Percentiles rank a stretch among this genome's conserved stretches.
Evolutionary conservation across 2,113 vertebrate genomes (phyloP).

Genomic region (Mystacornis crossleyi): DNA sequence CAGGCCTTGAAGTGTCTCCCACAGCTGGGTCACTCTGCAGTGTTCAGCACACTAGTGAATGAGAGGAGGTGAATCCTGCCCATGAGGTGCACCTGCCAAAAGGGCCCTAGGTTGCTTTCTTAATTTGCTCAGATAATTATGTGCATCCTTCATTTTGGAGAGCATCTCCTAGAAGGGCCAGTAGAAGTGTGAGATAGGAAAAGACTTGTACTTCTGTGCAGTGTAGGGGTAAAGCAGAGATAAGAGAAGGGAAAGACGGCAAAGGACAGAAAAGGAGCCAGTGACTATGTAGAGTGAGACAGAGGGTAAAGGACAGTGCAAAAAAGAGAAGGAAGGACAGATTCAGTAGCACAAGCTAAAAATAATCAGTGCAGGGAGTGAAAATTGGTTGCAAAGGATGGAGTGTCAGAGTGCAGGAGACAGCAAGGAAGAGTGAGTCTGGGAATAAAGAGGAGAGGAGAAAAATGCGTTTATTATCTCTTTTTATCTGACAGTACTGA

Average conservation of each 20-base stretch:
- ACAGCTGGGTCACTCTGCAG: not conserved
- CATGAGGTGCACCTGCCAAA: not conserved
- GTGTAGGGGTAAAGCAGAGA: not conserved
- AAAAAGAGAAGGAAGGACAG: not conserved
- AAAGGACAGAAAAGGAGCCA: not conserved
- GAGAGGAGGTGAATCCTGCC: not conserved
- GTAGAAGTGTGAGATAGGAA: not conserved
- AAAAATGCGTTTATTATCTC: not conserved
- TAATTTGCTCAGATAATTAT: not conserved
- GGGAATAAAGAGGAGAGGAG: not conserved
- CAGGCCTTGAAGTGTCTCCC: not conserved
- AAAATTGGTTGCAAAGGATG: constrained; percentile 20
- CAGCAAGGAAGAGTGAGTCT: constrained; percentile 4
- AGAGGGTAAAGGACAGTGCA: not conserved
- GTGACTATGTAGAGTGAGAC: not conserved
- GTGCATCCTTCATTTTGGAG: not conserved
- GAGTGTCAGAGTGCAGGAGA: constrained; percentile 24
- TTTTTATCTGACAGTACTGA: constrained; percentile 8
- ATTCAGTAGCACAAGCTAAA: not conserved
- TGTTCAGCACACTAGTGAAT: not conserved
- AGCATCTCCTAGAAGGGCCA: not conserved
- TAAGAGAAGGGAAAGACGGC: not conserved
- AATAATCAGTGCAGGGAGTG: constrained; percentile 20
- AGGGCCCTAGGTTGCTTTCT: not conserved
- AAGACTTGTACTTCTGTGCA: not conserved